Conservation (phyloP, 1,140 invertebrate genomes). For the Leptinotarsa lineolata region DNA sequence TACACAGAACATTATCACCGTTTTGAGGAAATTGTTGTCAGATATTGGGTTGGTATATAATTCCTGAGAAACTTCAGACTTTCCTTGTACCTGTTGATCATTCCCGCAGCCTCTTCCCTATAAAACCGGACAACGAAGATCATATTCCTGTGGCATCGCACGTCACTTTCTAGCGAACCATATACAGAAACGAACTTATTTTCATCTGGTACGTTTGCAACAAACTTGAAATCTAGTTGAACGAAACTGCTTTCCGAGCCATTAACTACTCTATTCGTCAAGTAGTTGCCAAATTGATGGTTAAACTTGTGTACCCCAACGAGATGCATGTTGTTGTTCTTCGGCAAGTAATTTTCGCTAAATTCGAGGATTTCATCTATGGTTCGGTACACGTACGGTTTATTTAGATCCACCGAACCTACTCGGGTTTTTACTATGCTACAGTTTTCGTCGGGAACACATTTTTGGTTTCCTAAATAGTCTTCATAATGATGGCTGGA, state of each 20-base stretch:
- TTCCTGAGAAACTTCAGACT: neutral
- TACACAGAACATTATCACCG: too few relatives aligned
- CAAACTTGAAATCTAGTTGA: conserved; percentile 3
- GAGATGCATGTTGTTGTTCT: conserved; percentile 5
- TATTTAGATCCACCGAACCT: neutral
- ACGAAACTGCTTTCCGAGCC: neutral
- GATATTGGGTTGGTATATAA: neutral
- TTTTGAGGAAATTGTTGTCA: neutral
- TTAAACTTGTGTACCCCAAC: neutral
- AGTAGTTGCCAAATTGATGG: neutral
- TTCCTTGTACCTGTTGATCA: conserved; percentile 3
- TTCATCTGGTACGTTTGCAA: neutral
- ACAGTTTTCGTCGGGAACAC: neutral
- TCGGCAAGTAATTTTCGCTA: neutral
- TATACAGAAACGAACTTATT: conserved; percentile 4
- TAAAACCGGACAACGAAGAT: conserved; percentile 11
- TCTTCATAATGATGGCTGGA: conserved; percentile 4
- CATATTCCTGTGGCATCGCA: neutral
- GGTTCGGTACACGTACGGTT: conserved; percentile 9
- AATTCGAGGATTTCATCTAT: conserved; percentile 7
- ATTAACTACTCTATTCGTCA: neutral
- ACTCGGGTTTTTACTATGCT: neutral
- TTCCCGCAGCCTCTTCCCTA: neutral
- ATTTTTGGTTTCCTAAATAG: neutral
- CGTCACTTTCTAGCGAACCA: neutral